Evolutionary conservation across 2,888 invertebrate species (phyloP).

Genomic region (Crioceris asparagi): DNA sequence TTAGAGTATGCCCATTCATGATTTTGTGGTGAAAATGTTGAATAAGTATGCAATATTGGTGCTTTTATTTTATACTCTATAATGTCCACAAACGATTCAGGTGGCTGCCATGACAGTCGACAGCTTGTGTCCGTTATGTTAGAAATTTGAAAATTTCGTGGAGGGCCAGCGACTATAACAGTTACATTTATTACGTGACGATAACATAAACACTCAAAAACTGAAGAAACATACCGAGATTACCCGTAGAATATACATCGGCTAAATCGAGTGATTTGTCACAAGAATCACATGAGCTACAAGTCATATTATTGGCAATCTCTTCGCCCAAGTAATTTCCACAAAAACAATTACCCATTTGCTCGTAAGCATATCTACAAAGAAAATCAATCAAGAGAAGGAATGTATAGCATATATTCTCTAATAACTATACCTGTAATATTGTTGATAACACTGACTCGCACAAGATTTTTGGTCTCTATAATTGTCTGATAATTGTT

Average conservation of each 20-base stretch:
- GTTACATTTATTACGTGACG: no score
- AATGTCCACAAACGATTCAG: conserved; percentile 44
- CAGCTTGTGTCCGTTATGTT: conserved; percentile 55
- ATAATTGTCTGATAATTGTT: conserved; percentile 16
- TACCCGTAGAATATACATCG: conserved; percentile 29
- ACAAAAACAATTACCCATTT: conserved; percentile 26
- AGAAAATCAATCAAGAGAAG: conserved; percentile 5
- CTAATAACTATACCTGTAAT: conserved; percentile 23
- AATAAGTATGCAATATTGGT: conserved; percentile 46
- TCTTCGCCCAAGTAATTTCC: conserved; percentile 29
- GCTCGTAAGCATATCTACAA: conserved; percentile 27
- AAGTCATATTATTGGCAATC: conserved; percentile 22
- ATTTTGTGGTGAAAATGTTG: conserved; percentile 40
- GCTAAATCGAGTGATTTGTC: conserved; percentile 19
- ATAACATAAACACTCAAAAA: no score
- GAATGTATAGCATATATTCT: conserved; percentile 2
- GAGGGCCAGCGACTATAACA: conserved; percentile 54
- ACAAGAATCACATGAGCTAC: conserved; percentile 22
- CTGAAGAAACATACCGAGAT: no score
- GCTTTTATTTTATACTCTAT: conserved; percentile 48
- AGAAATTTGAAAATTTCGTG: conserved; percentile 46
- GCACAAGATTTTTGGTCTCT: conserved; percentile 20
- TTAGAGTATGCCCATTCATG: conserved; percentile 51
- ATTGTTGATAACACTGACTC: conserved; percentile 22
- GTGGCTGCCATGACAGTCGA: conserved; percentile 47